Evolutionary conservation across 2,113 vertebrate species (phyloP).

Genomic region (Corythaeola cristata): DNA sequence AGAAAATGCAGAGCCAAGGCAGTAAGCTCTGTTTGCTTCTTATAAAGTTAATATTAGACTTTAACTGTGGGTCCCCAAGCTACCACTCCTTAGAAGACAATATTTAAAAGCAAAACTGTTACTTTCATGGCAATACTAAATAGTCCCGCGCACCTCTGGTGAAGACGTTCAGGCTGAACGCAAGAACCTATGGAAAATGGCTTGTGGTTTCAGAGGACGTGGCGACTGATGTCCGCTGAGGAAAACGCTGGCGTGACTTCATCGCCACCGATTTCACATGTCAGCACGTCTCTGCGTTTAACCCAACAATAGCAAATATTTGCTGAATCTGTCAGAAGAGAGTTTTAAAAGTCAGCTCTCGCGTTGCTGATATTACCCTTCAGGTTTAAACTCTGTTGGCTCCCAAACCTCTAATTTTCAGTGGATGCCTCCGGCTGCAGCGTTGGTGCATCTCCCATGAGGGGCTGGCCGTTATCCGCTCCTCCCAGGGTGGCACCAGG

Average conservation of each 20-base stretch:
- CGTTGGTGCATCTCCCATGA: rapidly evolving
- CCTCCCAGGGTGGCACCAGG: not conserved
- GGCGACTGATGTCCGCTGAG: rapidly evolving
- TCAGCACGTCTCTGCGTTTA: not conserved
- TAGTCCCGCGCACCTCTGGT: not conserved
- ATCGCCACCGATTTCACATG: rapidly evolving
- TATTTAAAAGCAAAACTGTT: not conserved
- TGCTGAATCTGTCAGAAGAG: not conserved
- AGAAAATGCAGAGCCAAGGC: not conserved
- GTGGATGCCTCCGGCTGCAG: rapidly evolving
- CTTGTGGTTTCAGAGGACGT: not conserved
- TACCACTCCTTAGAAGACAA: not conserved
- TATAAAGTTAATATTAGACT: not conserved
- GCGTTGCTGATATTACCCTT: rapidly evolving
- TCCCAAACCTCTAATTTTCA: rapidly evolving
- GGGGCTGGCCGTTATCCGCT: rapidly evolving
- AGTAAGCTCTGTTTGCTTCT: not conserved
- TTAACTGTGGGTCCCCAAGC: not conserved
- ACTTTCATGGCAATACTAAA: not conserved
- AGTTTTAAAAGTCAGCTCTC: not conserved
- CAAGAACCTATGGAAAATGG: not conserved
- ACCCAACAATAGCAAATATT: not conserved
- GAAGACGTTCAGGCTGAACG: not conserved
- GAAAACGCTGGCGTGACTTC: not conserved
- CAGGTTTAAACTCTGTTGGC: rapidly evolving